phyloP scores from a whole-genome alignment of 2,888 invertebrate genomes.

The Phengaris alcon region DNA sequence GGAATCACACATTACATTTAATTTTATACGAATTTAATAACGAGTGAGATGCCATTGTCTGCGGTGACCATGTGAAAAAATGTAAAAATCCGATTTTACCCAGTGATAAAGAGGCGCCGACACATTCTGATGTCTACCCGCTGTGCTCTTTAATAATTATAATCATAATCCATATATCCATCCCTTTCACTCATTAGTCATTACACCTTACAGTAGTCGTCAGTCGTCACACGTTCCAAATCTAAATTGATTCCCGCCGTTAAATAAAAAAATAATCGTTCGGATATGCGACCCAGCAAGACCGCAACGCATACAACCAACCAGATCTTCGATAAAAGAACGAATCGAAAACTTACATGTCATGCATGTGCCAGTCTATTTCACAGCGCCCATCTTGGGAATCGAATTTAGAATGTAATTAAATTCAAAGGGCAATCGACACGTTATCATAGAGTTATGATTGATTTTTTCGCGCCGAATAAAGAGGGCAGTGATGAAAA shows the following conservation, averaged over 20 bases:
- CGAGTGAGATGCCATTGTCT: slow-evolving; percentile 74
- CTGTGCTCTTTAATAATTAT: slow-evolving; percentile 71
- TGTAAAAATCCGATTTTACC: slow-evolving; percentile 59
- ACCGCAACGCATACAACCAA: slow-evolving; percentile 58
- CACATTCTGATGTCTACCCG: slow-evolving; percentile 67
- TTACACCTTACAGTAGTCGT: slow-evolving; percentile 65
- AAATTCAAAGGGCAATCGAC: slow-evolving; percentile 69
- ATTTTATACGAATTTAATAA: slow-evolving; percentile 80
- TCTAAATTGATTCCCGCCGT: slow-evolving; percentile 70
- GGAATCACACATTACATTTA: slow-evolving; percentile 77
- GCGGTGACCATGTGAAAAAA: slow-evolving; percentile 70
- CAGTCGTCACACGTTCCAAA: slow-evolving; percentile 60
- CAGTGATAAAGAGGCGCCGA: slow-evolving; percentile 76
- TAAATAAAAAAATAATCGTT: slow-evolving; percentile 75
- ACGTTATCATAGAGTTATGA: slow-evolving; percentile 51
- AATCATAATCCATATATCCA: slow-evolving; percentile 71
- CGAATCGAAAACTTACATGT: slow-evolving; percentile 75
- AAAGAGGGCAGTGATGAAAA: slow-evolving; percentile 35
- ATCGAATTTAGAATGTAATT: slow-evolving; percentile 77
- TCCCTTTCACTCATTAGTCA: slow-evolving; percentile 52
- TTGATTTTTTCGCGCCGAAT: slow-evolving; percentile 14
- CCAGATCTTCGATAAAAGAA: slow-evolving; percentile 74
- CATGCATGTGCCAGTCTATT: slow-evolving; percentile 77
- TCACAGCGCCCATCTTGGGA: slow-evolving; percentile 77
- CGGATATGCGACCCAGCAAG: slow-evolving; percentile 62